Conservation (phyloP, 2,888 invertebrate species). For the Cephus sareptanus region DNA sequence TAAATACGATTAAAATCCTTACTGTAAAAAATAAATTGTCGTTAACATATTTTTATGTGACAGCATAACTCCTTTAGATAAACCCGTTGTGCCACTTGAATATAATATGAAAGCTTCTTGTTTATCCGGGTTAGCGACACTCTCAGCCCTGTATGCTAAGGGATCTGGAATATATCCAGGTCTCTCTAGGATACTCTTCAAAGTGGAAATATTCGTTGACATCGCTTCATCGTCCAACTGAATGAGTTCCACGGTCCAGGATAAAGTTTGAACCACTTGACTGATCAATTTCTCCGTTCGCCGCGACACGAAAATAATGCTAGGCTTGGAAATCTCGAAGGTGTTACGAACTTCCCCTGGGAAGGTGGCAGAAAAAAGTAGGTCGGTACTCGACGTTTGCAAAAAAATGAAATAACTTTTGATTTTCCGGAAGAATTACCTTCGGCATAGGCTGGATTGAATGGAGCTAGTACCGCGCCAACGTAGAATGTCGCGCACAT, state of each 20-base stretch:
- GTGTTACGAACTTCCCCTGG: constrained; percentile 42
- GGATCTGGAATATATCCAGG: constrained; percentile 19
- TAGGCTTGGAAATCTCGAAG: constrained; percentile 42
- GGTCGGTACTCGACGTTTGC: not conserved
- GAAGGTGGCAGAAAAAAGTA: not conserved
- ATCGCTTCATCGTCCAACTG: constrained; percentile 35
- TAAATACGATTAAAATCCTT: not conserved
- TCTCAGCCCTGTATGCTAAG: constrained; percentile 21
- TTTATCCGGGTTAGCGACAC: constrained; percentile 32
- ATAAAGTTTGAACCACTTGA: constrained; percentile 22
- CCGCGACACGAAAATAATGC: constrained; percentile 42
- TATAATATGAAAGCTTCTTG: constrained; percentile 63
- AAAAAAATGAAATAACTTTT: not conserved
- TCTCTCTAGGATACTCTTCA: constrained; percentile 25
- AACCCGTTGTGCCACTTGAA: constrained; percentile 73
- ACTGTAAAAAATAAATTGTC: constrained; percentile 1
- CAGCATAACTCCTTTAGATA: constrained; percentile 81
- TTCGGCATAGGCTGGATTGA: constrained; percentile 51
- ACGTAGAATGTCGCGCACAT: constrained; percentile 40
- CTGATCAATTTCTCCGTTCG: constrained; percentile 28
- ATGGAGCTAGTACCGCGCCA: constrained; percentile 45
- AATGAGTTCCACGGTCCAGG: constrained; percentile 39
- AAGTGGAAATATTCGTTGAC: constrained; percentile 16
- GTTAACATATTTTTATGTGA: constrained; percentile 75
- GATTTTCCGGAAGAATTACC: constrained; percentile 33